Evolutionary conservation across 2,888 invertebrate species (phyloP).

Genomic region (Camptogramma bilineatum): DNA sequence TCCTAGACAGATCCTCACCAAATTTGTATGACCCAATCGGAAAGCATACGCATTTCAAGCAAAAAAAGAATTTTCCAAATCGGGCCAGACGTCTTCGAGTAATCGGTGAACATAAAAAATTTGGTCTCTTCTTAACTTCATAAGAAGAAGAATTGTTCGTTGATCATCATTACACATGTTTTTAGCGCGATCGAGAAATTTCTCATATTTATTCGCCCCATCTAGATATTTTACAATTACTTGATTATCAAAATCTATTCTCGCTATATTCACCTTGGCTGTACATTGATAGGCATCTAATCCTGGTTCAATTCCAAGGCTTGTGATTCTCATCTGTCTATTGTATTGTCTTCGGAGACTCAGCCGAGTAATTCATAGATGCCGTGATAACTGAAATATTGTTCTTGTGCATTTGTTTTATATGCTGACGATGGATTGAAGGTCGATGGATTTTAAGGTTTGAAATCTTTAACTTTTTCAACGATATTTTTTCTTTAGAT

Average conservation of each 20-base stretch:
- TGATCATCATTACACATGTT: too few species aligned
- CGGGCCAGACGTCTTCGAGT: too few species aligned
- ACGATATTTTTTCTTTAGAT: too few species aligned
- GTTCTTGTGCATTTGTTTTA: conserved; percentile 14
- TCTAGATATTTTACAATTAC: neutral
- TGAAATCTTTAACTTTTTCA: neutral
- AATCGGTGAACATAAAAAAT: too few species aligned
- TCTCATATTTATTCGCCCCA: neutral
- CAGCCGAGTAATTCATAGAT: conserved; percentile 25
- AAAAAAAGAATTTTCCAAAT: too few species aligned
- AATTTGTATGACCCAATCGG: too few species aligned
- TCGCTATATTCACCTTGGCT: neutral
- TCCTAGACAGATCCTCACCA: too few species aligned
- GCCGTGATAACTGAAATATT: conserved; percentile 30
- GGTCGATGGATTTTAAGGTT: conserved; percentile 1
- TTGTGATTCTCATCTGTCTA: conserved; percentile 30
- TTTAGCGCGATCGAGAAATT: too few species aligned
- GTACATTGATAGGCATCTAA: conserved; percentile 50
- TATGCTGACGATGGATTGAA: conserved; percentile 21
- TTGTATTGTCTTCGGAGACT: conserved; percentile 33
- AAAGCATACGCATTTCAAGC: too few species aligned
- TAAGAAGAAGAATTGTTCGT: too few species aligned
- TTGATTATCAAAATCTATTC: neutral
- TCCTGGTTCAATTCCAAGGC: conserved; percentile 45
- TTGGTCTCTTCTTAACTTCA: too few species aligned